Base-by-base conservation (phyloP, 1,140 invertebrate species). In the Patella vulgata region DNA sequence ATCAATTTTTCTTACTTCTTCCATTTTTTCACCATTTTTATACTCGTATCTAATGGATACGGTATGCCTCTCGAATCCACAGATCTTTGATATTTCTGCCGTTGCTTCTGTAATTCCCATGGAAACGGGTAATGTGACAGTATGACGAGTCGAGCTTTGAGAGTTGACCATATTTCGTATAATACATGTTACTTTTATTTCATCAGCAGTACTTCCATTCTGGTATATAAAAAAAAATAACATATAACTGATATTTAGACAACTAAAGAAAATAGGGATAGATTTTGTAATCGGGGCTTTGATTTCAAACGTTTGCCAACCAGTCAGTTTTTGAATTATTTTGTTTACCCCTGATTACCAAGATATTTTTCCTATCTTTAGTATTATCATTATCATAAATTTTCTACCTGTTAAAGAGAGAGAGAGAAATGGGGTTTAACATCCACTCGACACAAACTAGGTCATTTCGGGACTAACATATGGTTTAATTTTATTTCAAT, bases 101-200 rank as follows among this genome's bases (percentile, higher is more conserved):
- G 88, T 83, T 6, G 89, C 73, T 36, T 84, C 80, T 31, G 76
- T 74, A 14, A 87, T 84, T 9, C 84, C 85, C 33, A 81, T 85
- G 12, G 86, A 85, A 4, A 84, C 81, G 27, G 87, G 85, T 17
- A 88, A 59, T 75, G 84, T 81, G 73, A 86, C 47, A 1, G 64
- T 77, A 44, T 77, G 68, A 36, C 77, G 79, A 66, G 59, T 40
- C 27, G 52, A 59, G 17, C 48, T 27, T 33, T 79, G 60, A 12
- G 70, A 68, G 59, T 78, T 82, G 30, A 87, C 86, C 75, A 88
- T 82, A 73, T 89, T 88, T 33, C 84, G 82, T 44, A 90, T 82
- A 54, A 87, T 85, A 74, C 88, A 89, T 66, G 87, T 73, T 48
- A 87, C 82, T 66, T 75, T 84, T 31, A 65, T 66, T 50, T 82